These are phyloP conservation scores for Drosophila cognata DNA, from an alignment of 2,888 invertebrate genomes.

Conservation along the genomic window DNA sequence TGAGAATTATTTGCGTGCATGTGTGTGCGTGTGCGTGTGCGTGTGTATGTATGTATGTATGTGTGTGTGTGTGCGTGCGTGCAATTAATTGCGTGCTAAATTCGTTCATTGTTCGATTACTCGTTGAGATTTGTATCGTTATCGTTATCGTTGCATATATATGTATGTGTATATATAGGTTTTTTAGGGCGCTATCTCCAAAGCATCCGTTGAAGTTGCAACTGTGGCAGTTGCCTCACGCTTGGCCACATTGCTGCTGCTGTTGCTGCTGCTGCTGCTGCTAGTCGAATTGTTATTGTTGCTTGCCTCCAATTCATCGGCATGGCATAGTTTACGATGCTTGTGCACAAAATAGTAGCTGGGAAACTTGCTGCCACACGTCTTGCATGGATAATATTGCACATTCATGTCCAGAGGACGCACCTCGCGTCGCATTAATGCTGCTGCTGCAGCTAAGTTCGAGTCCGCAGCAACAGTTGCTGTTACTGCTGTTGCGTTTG, in stretches of 20 bases:
- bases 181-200: slow-evolving; percentile 26
- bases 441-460: slow-evolving; percentile 50
- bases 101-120: slow-evolving; percentile 55
- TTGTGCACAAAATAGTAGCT: slow-evolving; percentile 97
- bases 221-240: slow-evolving; percentile 16
- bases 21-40: slow-evolving; percentile 8
- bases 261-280: slow-evolving; percentile 23
- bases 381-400: slow-evolving; percentile 97
- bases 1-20: slow-evolving; percentile 13
- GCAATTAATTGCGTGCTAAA: slow-evolving; percentile 50
- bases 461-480: slow-evolving; percentile 2
- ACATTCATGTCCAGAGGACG: slow-evolving; percentile 91
- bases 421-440: slow-evolving; percentile 86
- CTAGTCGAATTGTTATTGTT: slow-evolving; percentile 28
- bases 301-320: slow-evolving; percentile 83
- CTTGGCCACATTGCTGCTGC: slow-evolving; percentile 24
- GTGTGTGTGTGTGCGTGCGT: slow-evolving; percentile 31
- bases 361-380: slow-evolving; percentile 96
- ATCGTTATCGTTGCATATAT: slow-evolving; percentile 23
- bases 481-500: slow-evolving; percentile 2
- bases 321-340: slow-evolving; percentile 94
- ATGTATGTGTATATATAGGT: background rate
- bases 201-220: slow-evolving; percentile 17
- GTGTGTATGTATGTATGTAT: slow-evolving; percentile 12
- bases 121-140: background rate